phyloP scores from a whole-genome alignment of 2,797 vertebrate genomes.

The Enteromius thamalakanensis region DNA sequence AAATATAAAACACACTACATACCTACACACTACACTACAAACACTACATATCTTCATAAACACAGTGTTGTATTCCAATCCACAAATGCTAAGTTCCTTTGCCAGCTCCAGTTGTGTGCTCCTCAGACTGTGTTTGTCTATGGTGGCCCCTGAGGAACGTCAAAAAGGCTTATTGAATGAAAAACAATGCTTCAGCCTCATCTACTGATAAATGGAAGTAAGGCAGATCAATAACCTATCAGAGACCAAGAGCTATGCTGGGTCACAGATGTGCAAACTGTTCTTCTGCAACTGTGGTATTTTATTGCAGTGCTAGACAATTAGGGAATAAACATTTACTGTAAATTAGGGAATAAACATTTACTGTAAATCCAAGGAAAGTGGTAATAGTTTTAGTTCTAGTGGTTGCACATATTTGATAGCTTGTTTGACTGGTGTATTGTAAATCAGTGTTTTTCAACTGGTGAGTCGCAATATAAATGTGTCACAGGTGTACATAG shows the following conservation, averaged over 20 bases:
- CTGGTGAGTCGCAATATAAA: neutral
- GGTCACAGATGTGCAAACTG: neutral
- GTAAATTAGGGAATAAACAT: too few species aligned
- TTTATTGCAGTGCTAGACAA: neutral
- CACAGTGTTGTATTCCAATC: neutral
- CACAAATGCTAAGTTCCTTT: neutral
- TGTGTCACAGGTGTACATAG: neutral
- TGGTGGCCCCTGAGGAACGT: constrained; percentile 61
- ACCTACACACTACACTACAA: too few species aligned
- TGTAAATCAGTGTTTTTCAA: neutral
- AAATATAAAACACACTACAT: neutral
- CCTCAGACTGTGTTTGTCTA: constrained; percentile 45
- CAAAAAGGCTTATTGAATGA: constrained; percentile 25
- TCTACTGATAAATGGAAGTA: constrained; percentile 30
- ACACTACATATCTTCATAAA: neutral
- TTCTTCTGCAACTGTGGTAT: neutral
- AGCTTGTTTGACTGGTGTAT: neutral
- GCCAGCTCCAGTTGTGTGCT: neutral
- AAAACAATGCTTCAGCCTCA: constrained; percentile 8
- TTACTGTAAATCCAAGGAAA: neutral
- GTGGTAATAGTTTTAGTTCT: neutral
- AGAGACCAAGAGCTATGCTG: constrained; percentile 3
- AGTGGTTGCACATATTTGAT: neutral
- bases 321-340: too few species aligned
- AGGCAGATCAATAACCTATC: constrained; percentile 37